Evolutionary conservation across 2,797 vertebrate species (phyloP), one percentile per base, ranked within the genome.

Genomic region (Prunella strophiata): DNA sequence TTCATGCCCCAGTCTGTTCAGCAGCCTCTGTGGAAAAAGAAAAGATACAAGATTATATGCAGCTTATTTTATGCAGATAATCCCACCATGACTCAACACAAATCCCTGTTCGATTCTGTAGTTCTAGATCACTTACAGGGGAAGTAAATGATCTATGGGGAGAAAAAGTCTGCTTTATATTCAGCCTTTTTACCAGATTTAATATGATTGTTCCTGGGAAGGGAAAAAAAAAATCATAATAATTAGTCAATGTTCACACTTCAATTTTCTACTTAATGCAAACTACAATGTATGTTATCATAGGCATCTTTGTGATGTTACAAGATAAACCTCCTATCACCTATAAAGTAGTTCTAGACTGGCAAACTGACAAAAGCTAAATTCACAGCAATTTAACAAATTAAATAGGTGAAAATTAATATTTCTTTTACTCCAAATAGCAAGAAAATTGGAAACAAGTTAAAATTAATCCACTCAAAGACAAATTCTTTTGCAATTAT

Each of bases 401-500:
- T 85, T 1, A 68, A 91, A 79, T 15, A 71, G 7, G n/a, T 72
- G 40, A 11, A 18, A 47, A 73, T 48, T 29, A 61, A 11, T 54
- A 42, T 61, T 88, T 38, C 4, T 88, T 90, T 77, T 51, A 36
- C 36, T 93, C 18, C 40, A 73, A 92, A 93, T 75, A 82, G 59
- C 45, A 96, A 93, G 38, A 59, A 93, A 95, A 87, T 78, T 87
- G 17, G 30, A 89, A 96, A 93, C 48, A 80, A 73, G 15, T 79
- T 85, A 70, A 93, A 91, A 80, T 55, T 76, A 77, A 66, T 90
- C 38, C 84, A 63, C 25, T 86, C 43, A 91, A 83, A 72, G 26
- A 91, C 63, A 62, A 19, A 5, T 72, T 57, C 76, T 82, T 95
- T 91, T 62, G 32, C 47, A 81, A 88, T 90, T 95, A 68, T 88